These are phyloP conservation scores for Cremastinae sp. DNA, from an alignment of 2,888 invertebrate species.

Conservation along the genomic window DNA sequence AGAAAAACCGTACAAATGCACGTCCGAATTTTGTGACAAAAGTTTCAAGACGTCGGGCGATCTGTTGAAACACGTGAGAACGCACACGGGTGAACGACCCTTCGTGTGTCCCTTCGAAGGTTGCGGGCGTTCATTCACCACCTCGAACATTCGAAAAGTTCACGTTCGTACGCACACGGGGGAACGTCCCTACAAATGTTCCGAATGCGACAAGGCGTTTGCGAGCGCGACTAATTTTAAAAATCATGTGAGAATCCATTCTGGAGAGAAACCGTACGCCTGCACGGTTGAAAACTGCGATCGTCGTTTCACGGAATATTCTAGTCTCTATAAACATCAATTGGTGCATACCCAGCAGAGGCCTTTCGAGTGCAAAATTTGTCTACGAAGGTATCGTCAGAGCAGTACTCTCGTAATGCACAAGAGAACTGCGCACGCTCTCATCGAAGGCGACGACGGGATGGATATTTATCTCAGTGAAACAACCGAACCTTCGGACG, in stretches of 20 bases:
- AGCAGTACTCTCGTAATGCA: conserved; percentile 84
- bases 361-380: conserved; percentile 83
- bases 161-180: conserved; percentile 87
- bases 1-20: conserved; percentile 83
- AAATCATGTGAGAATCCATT: conserved; percentile 86
- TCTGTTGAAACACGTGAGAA: conserved; percentile 83
- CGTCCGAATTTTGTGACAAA: conserved; percentile 82
- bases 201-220: conserved; percentile 85
- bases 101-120: conserved; percentile 80
- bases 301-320: conserved; percentile 86
- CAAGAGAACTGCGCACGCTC: conserved; percentile 83
- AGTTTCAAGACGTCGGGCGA: conserved; percentile 85
- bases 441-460: conserved; percentile 79
- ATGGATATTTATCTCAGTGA: conserved; percentile 73
- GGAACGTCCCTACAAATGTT: conserved; percentile 85
- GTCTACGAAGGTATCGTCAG: conserved; percentile 84
- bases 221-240: conserved; percentile 87
- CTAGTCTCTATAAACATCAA: conserved; percentile 86
- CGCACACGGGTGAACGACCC: conserved; percentile 82
- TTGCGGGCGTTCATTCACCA: conserved; percentile 86
- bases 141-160: conserved; percentile 86
- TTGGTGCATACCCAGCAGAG: conserved; percentile 83
- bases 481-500: conserved; percentile 36
- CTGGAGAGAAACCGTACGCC: conserved; percentile 86
- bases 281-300: conserved; percentile 84